Evolutionary conservation across 1,140 invertebrate species (phyloP), one percentile per base, ranked within the genome.

Genomic region (Aricia agestis): DNA sequence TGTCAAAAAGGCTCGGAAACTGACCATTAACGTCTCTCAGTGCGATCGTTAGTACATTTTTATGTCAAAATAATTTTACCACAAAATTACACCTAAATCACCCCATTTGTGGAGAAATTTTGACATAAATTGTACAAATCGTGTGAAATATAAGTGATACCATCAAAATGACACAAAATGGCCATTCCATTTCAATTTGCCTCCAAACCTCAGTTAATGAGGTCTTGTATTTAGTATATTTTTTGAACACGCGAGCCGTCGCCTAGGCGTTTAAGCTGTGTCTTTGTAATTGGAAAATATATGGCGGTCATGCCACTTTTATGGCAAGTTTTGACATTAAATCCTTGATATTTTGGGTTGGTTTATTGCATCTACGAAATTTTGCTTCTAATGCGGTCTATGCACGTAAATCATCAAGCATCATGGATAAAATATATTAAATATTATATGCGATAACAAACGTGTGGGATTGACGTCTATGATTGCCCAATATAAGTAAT

Each of bases 171-270:
- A 69, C 68, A 63, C 41, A 63, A 32, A 69, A 15, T n/a, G 68
- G 78, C 74, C 72, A 78, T 79, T 81, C 73, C 72, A 79, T 80
- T 80, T 79, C 70, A 69, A 69, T 69, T 76, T 76, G 72, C 66
- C 66, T 76, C 80, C 75, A 86, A 82, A 77, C 81, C 81, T 79
- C 32, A 74, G 76, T 81, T 87, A 87, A 87, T 87, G 84, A 86
- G 84, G 66, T 71, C 74, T 73, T 65, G 70, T 65, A 70, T 73
- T 68, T 72, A 68, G 76, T 70, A 79, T 77, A 74, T 73, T 68
- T 63, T 63, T 63, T 57, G 36, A 70, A 58, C 73, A 79, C 72
- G 74, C 73, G 36, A 77, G 68, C 70, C 65, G 73, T 67, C 52
- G 69, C 66, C 72, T 72, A 63, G 59, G n/a, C 59, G 41, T 45